Conservation (phyloP, 2,797 vertebrate species). For the Lacerta bilineata region DNA sequence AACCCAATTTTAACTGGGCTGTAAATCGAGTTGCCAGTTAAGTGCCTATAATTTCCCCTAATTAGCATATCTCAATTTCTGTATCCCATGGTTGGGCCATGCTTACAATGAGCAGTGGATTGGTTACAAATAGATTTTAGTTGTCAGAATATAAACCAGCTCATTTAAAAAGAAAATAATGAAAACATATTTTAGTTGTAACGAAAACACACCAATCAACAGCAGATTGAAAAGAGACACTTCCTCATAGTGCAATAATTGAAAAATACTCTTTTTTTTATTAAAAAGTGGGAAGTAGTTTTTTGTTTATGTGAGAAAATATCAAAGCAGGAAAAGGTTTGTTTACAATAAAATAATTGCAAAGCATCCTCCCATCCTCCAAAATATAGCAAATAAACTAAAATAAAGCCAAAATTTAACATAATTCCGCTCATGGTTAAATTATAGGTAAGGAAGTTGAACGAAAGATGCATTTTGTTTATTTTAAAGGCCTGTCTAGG, state of each 20-base stretch:
- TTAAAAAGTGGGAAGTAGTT: background rate
- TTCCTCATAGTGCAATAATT: rapidly evolving
- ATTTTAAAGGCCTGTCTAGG: background rate
- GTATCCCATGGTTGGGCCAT: rapidly evolving
- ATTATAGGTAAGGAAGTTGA: background rate
- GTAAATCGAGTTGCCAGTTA: background rate
- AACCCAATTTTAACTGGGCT: slow-evolving; percentile 8
- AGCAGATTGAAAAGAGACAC: rapidly evolving
- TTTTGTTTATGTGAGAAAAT: background rate
- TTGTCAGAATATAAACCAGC: background rate
- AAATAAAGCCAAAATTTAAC: background rate
- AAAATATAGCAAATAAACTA: background rate
- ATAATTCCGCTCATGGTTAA: background rate
- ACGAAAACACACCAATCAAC: background rate
- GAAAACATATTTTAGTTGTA: background rate
- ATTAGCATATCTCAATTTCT: background rate
- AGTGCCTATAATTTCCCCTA: background rate
- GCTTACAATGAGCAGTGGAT: rapidly evolving
- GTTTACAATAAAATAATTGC: background rate
- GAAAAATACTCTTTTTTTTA: background rate
- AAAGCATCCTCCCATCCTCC: background rate
- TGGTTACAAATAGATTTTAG: background rate
- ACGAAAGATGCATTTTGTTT: background rate
- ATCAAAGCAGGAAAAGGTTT: background rate
- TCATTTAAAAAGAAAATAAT: background rate